Percentiles rank a stretch among this genome's conserved stretches.
phyloP scores from a whole-genome alignment of 1,140 invertebrate genomes.

The Maconellicoccus hirsutus region DNA sequence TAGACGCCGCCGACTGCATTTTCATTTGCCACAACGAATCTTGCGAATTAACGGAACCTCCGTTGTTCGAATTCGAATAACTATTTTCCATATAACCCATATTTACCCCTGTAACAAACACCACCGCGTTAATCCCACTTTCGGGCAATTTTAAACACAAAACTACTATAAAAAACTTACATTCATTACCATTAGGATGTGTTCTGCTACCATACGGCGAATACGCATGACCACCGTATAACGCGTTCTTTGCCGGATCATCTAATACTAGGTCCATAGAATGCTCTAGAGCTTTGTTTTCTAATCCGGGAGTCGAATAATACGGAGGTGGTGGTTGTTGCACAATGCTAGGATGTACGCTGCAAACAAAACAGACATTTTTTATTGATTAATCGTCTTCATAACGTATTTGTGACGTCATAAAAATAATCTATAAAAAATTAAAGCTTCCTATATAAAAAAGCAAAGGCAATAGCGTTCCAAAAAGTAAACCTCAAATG shows the following conservation, averaged over 20 bases:
- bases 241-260: slow-evolving; percentile 67
- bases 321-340: slow-evolving; percentile 71
- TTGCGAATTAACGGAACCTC: slow-evolving; percentile 83
- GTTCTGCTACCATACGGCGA: slow-evolving; percentile 48
- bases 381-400: too few relatives aligned
- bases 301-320: slow-evolving; percentile 67
- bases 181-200: slow-evolving; percentile 53
- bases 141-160: not conserved
- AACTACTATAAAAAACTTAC: slow-evolving; percentile 40
- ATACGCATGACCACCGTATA: slow-evolving; percentile 70
- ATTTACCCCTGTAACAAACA: slow-evolving; percentile 50
- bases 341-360: slow-evolving; percentile 59
- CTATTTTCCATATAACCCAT: slow-evolving; percentile 83
- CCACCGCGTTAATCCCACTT: not conserved
- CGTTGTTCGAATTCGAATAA: slow-evolving; percentile 84
- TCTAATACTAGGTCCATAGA: slow-evolving; percentile 67
- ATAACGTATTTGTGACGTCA: too few relatives aligned
- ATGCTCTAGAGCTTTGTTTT: slow-evolving; percentile 81
- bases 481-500: too few relatives aligned
- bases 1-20: slow-evolving; percentile 53
- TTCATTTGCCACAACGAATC: slow-evolving; percentile 92
- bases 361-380: slow-evolving; percentile 31
- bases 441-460: too few relatives aligned
- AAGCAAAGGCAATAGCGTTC: too few relatives aligned
- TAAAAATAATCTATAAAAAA: too few relatives aligned